A percentile compares a stretch with the other conserved stretches of the same genome.
Conservation (phyloP, 1,140 invertebrate species). For the Dufourea novaeangliae region DNA sequence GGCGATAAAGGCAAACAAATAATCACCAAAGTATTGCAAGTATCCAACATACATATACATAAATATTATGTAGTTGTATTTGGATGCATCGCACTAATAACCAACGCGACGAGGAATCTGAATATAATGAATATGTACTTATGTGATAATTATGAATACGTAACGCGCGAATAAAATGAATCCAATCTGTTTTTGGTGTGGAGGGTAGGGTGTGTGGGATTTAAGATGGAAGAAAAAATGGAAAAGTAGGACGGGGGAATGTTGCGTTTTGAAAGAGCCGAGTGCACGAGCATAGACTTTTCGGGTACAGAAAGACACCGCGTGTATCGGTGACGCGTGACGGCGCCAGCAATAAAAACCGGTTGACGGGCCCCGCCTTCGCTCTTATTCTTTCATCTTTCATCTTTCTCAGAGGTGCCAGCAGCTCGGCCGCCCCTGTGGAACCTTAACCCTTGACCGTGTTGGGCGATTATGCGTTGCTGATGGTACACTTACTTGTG, state of each 20-base stretch:
- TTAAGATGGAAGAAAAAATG: not conserved
- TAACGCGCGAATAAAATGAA: too few relatives aligned
- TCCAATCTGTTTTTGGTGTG: too few relatives aligned
- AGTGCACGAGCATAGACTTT: slow-evolving; percentile 17
- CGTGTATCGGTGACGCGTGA: slow-evolving; percentile 68
- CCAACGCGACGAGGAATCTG: too few relatives aligned
- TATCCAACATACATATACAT: too few relatives aligned
- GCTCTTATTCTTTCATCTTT: slow-evolving; percentile 76
- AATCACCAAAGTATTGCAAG: too few relatives aligned
- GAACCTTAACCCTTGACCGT: slow-evolving; percentile 56
- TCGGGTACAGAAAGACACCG: slow-evolving; percentile 57
- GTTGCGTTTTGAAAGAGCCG: slow-evolving; percentile 2
- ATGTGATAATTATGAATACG: too few relatives aligned
- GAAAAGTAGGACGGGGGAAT: not conserved
- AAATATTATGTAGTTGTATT: too few relatives aligned
- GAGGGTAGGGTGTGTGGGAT: not conserved
- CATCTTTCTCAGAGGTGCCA: slow-evolving; percentile 69
- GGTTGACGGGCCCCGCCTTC: slow-evolving; percentile 34
- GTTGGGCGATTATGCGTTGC: slow-evolving; percentile 43
- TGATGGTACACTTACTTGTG: slow-evolving; percentile 20
- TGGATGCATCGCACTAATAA: too few relatives aligned
- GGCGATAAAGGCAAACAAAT: too few relatives aligned
- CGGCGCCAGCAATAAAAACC: slow-evolving; percentile 73
- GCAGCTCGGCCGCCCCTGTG: slow-evolving; percentile 36
- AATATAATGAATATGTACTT: too few relatives aligned